Evolutionary conservation across 2,888 invertebrate genomes (phyloP).

Genomic region (Venustoraphidia nigricollis): DNA sequence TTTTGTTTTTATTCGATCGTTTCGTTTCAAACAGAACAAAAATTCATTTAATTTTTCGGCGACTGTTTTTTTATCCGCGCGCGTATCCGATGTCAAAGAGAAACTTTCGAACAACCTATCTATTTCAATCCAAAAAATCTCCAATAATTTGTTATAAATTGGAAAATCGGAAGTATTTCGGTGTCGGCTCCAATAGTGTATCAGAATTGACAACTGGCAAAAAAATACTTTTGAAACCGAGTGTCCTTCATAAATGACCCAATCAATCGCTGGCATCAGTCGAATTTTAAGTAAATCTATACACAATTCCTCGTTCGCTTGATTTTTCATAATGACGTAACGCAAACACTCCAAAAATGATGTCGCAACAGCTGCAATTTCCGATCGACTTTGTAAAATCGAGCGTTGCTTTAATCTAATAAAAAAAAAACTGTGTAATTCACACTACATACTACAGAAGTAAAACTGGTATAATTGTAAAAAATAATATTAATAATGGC

Average conservation of each 20-base stretch:
- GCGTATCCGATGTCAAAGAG: slow-evolving; percentile 16
- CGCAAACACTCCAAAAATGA: slow-evolving; percentile 62
- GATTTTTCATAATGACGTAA: slow-evolving; percentile 38
- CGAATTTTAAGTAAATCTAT: slow-evolving; percentile 26
- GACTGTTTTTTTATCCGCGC: slow-evolving; percentile 14
- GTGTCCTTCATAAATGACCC: slow-evolving; percentile 27
- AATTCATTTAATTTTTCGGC: slow-evolving; percentile 30
- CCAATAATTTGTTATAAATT: slow-evolving; percentile 22
- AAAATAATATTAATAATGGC: too few species aligned
- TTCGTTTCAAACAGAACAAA: slow-evolving; percentile 26
- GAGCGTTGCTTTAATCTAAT: slow-evolving; percentile 42
- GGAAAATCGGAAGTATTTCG: slow-evolving; percentile 19
- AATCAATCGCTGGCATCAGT: slow-evolving; percentile 31
- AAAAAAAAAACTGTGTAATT: slow-evolving; percentile 12
- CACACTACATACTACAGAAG: too few species aligned
- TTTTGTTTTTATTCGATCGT: slow-evolving; percentile 24
- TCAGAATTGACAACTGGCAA: slow-evolving; percentile 30
- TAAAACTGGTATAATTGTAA: too few species aligned
- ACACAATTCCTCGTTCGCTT: slow-evolving; percentile 28
- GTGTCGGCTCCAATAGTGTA: slow-evolving; percentile 41
- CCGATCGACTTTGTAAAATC: slow-evolving; percentile 45
- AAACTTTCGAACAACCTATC: slow-evolving; percentile 20
- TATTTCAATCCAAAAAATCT: slow-evolving; percentile 27
- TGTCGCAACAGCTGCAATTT: slow-evolving; percentile 47
- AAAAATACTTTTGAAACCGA: slow-evolving; percentile 30